Conservation (phyloP, 2,113 vertebrate genomes). For the Vimba vimba region DNA sequence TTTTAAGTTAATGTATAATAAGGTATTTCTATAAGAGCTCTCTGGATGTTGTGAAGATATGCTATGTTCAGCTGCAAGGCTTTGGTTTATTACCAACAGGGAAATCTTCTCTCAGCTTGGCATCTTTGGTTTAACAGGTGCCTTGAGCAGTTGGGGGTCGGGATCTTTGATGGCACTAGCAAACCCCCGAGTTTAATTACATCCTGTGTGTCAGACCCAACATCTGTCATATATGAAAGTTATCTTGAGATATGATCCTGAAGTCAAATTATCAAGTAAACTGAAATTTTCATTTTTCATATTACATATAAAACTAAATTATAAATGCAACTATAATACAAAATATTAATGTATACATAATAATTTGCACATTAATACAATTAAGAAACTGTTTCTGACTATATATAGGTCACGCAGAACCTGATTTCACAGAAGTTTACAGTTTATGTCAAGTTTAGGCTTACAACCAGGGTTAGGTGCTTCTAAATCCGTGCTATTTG, state of each 20-base stretch:
- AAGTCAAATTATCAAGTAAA: neutral
- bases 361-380: neutral
- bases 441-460: too few relatives aligned
- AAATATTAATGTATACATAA: neutral
- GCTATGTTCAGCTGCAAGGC: neutral
- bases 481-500: too few relatives aligned
- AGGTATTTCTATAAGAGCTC: neutral
- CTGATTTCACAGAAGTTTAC: neutral
- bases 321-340: neutral
- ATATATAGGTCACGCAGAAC: too few relatives aligned
- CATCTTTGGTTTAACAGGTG: neutral
- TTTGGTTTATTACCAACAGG: constrained; percentile 14
- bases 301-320: neutral
- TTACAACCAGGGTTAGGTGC: too few relatives aligned
- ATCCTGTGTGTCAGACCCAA: neutral
- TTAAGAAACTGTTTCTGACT: neutral
- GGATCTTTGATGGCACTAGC: constrained; percentile 11
- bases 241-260: neutral
- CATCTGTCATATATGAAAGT: constrained; percentile 15
- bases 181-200: neutral
- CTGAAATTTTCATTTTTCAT: neutral
- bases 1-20: neutral
- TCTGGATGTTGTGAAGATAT: neutral
- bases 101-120: neutral
- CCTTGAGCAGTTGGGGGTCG: neutral